Evolutionary conservation across 2,797 vertebrate species (phyloP).

Genomic region (Cyclopterus lumpus): DNA sequence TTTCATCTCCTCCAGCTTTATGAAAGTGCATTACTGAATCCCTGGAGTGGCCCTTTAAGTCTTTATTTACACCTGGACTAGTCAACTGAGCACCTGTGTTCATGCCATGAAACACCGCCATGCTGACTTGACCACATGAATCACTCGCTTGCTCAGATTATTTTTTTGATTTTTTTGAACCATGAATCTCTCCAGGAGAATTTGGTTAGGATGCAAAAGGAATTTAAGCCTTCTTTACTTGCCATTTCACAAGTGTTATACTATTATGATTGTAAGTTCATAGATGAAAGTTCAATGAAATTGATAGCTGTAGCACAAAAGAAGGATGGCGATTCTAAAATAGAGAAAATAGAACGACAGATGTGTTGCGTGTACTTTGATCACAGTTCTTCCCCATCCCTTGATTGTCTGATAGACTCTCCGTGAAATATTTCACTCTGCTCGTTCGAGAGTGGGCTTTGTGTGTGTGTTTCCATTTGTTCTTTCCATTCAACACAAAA

Average conservation of each 20-base stretch:
- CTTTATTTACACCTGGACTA: neutral
- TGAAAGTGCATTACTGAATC: neutral
- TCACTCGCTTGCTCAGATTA: neutral
- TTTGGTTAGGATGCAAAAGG: constrained; percentile 39
- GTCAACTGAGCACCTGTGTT: neutral
- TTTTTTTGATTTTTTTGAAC: neutral
- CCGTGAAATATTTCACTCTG: constrained; percentile 11
- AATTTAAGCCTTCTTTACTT: constrained; percentile 24
- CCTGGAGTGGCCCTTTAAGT: neutral
- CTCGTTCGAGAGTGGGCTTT: constrained; percentile 4
- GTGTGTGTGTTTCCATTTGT: constrained; percentile 36
- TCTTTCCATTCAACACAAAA: constrained; percentile 41
- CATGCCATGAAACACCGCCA: neutral
- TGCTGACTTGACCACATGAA: neutral
- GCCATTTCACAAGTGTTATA: neutral
- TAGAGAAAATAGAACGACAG: neutral
- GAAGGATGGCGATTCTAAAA: neutral
- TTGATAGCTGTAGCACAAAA: neutral
- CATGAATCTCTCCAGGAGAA: constrained; percentile 11
- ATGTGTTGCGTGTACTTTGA: neutral
- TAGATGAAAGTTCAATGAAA: too few species aligned
- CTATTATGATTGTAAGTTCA: neutral
- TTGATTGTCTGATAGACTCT: neutral
- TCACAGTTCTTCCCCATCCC: constrained; percentile 4
- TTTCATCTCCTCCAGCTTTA: neutral